phyloP scores from a whole-genome alignment of 2,797 vertebrate species.

The Acipenser oxyrinchus region DNA sequence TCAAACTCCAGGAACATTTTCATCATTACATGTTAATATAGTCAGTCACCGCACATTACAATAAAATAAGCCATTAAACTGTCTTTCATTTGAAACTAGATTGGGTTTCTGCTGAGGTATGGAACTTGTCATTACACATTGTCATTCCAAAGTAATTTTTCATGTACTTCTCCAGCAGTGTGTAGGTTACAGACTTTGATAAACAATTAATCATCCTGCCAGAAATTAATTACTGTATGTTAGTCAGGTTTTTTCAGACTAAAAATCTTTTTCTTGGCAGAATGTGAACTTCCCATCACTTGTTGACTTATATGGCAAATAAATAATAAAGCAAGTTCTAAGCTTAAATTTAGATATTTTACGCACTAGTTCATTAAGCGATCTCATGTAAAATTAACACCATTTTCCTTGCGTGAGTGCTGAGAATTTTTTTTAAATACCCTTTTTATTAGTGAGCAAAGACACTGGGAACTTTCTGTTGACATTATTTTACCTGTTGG shows the following conservation, averaged over 20 bases:
- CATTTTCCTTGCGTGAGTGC: background rate
- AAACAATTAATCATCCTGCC: conserved; percentile 19
- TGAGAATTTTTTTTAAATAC: background rate
- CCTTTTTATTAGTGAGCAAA: background rate
- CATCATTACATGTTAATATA: conserved; percentile 14
- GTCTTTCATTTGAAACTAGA: conserved; percentile 10
- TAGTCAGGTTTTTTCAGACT: conserved; percentile 19
- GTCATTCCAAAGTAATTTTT: conserved; percentile 20
- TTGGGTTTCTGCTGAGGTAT: conserved; percentile 19
- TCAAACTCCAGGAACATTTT: conserved; percentile 10
- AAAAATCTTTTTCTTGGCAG: background rate
- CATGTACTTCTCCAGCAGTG: conserved; percentile 11
- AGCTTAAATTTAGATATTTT: background rate
- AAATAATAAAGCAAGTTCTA: background rate
- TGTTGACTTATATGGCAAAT: conserved; percentile 10
- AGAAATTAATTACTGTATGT: conserved; percentile 16
- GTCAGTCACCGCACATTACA: conserved; percentile 16
- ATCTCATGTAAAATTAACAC: conserved; percentile 5
- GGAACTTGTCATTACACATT: conserved; percentile 14
- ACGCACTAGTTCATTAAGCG: background rate
- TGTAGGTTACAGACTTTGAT: conserved; percentile 16
- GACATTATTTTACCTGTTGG: too few relatives aligned
- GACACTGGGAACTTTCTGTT: background rate
- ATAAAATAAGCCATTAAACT: conserved; percentile 17
- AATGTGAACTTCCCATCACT: conserved; percentile 6